phyloP scores from a whole-genome alignment of 2,113 vertebrate genomes.

The Zosterops lateralis region DNA sequence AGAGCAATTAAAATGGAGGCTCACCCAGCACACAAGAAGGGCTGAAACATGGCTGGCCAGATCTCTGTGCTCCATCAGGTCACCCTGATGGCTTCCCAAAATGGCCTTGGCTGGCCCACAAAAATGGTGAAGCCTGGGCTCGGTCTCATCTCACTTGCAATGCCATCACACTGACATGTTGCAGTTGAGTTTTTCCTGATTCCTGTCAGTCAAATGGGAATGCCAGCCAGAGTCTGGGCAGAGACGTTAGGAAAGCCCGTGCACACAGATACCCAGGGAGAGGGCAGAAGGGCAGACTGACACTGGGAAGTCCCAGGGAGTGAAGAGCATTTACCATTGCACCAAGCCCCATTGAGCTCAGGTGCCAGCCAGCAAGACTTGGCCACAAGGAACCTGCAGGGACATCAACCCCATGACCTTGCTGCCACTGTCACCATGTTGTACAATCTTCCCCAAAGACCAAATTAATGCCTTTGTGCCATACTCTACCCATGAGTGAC shows the following conservation, averaged over 20 bases:
- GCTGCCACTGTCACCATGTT: accelerated
- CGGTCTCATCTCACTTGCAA: not conserved
- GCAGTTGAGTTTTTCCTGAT: not conserved
- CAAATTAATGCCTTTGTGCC: not conserved
- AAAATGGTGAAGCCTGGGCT: accelerated
- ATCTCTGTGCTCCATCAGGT: not conserved
- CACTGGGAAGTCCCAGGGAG: not conserved
- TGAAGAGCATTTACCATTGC: not conserved
- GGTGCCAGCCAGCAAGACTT: accelerated
- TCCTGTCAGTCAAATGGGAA: not conserved
- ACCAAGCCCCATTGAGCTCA: accelerated
- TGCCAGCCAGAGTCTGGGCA: not conserved
- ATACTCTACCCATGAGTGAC: not conserved
- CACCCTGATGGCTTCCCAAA: not conserved
- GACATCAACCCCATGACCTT: not conserved
- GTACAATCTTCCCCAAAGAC: not conserved
- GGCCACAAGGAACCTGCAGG: not conserved
- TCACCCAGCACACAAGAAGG: not conserved
- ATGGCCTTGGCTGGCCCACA: not conserved
- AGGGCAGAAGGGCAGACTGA: not conserved
- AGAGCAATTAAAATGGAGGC: not conserved
- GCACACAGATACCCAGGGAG: not conserved
- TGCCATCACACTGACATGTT: accelerated
- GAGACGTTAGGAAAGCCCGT: accelerated
- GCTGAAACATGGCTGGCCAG: not conserved